phyloP scores from a whole-genome alignment of 2,888 invertebrate species.

The Prosopocoilus inquinatus region DNA sequence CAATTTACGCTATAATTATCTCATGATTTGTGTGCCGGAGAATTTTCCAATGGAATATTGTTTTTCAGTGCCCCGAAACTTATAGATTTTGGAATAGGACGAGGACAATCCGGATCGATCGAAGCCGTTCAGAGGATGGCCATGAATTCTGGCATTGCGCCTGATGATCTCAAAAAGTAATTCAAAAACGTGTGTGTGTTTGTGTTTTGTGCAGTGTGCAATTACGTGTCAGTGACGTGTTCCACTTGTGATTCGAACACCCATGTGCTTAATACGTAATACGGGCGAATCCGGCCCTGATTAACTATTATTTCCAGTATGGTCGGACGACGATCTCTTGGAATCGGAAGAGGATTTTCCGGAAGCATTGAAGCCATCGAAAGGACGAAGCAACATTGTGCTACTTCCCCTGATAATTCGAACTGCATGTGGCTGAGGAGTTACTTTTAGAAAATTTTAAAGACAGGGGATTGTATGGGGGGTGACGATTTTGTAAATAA shows the following conservation, averaged over 20 bases:
- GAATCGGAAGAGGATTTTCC: slow-evolving; percentile 78
- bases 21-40: too few relatives aligned
- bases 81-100: slow-evolving; percentile 76
- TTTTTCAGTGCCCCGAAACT: slow-evolving; percentile 32
- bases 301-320: not conserved
- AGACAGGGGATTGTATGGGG: too few relatives aligned
- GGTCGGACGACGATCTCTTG: slow-evolving; percentile 50
- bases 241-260: not conserved
- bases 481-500: too few relatives aligned
- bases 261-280: too few relatives aligned
- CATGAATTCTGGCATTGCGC: slow-evolving; percentile 76
- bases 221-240: not conserved
- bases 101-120: slow-evolving; percentile 80
- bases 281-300: too few relatives aligned
- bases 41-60: too few relatives aligned
- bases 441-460: not conserved
- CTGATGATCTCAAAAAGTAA: slow-evolving; percentile 64
- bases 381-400: slow-evolving; percentile 79
- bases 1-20: too few relatives aligned
- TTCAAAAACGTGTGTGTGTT: slow-evolving; percentile 4
- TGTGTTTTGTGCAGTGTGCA: slow-evolving; percentile 1
- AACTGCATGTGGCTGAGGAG: not conserved
- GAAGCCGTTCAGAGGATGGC: slow-evolving; percentile 86
- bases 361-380: slow-evolving; percentile 83
- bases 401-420: slow-evolving; percentile 64